Evolutionary conservation across 92 coral and sea anemone genomes (phyloP).

Genomic region (Phymanthus crucifer): DNA sequence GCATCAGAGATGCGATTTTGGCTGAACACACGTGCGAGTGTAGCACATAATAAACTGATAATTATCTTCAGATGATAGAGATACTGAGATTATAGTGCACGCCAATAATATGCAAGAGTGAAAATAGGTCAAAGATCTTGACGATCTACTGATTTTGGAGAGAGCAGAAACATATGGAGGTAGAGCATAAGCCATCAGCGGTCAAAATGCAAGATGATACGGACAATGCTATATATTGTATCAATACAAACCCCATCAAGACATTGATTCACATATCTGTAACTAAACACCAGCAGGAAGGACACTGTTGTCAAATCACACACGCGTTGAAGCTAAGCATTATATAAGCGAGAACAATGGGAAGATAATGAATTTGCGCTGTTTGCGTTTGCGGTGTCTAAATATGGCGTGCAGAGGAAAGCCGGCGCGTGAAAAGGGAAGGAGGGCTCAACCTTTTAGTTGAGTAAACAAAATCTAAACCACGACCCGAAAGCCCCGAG

Average conservation of each 20-base stretch:
- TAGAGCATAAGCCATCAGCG: neutral
- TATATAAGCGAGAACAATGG: neutral
- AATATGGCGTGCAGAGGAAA: slow-evolving; percentile 4
- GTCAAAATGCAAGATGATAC: neutral
- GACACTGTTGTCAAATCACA: neutral
- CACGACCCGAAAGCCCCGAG: neutral
- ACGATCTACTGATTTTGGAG: neutral
- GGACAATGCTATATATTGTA: neutral
- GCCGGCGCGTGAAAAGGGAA: neutral
- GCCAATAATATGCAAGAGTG: too few relatives aligned
- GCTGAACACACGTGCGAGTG: neutral
- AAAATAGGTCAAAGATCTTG: neutral
- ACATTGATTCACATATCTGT: neutral
- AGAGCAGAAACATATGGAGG: neutral
- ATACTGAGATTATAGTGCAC: neutral
- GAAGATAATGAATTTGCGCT: neutral
- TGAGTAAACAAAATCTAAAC: slow-evolving; percentile 20
- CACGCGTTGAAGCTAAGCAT: neutral
- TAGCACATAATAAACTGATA: neutral
- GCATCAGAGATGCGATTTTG: neutral
- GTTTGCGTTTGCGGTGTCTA: neutral
- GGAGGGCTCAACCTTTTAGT: slow-evolving; percentile 13
- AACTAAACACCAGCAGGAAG: neutral
- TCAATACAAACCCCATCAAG: neutral
- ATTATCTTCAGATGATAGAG: neutral